Evolutionary conservation across 1,140 invertebrate genomes (phyloP), one percentile per base, ranked within the genome.

Genomic region (Oryzaephilus surinamensis): DNA sequence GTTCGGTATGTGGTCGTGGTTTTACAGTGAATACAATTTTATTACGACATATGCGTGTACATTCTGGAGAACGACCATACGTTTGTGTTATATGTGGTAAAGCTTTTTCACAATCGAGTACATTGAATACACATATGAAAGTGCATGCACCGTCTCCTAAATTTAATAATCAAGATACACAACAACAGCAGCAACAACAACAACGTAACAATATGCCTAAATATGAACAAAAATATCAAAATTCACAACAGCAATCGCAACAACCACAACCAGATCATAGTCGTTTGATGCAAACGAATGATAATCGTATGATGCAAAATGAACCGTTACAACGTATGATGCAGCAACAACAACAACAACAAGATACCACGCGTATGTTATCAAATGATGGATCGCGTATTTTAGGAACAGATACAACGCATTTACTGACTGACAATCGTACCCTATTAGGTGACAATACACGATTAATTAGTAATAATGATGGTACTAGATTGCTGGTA

Each of bases 61-160:
- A 81, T 58, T 79, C 77, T 11, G 78, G 69, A 10, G 67, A 71
- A 48, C 62, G 69, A 33, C 70, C 69, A 2, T 73, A 69, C 43
- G 66, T 71, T 20, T 78, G 75, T 55, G 67, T 73, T 21, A 67
- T 65, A 10, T 66, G 63, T 45, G 58, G 71, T 34, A 68, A 64
- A 54, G 68, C 59, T 2, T 66, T 66, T 50, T 61, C 58, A 2
- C 58, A 63, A 41, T 60, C 58, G 2, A 58, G 55, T 32, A 63
- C 58, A 6, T 40, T 64, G 10, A 61, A 60, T 37, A 60, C 57
- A 10, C 61, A 63, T 32, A 61, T 62, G 55, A 61, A 57, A 46
- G 55, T 60, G n/a, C 55, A 57, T 34, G 44, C 43, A 5, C 48
- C 50, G 18, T 51, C 52, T 11, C 46, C 47, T 8, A 59, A 57